Base-by-base conservation (phyloP, 64 coral and sea anemone genomes). In the Montipora capricornis region DNA sequence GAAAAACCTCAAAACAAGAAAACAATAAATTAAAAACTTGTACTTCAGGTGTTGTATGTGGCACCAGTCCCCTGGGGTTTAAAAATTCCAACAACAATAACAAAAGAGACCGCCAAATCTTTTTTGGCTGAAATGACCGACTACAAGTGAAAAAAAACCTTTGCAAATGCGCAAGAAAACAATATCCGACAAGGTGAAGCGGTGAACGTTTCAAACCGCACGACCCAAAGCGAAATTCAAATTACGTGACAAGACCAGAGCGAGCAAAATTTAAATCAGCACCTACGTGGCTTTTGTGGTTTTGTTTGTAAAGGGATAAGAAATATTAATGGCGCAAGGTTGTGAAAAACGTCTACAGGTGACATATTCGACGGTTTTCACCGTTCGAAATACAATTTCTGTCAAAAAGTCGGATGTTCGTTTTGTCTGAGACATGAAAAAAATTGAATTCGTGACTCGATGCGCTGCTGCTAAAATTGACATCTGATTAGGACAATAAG, bases 241-340 rank as follows among this genome's bases (percentile, higher is more conserved):
- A 86, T 86, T 86, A 86, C 82, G 82, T 86, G 82, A 86, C 64
- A 86, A 8, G 6, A 47, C 66, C 15, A n/a, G 5, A 49, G 37
- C 82, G 50, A n/a, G 82, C 62, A 73, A 57, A 71, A 68, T 68
- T 86, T 51, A 47, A 70, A 86, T 86, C 61, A 64, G 8, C 82
- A 71, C 37, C 62, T 86, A 73, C 82, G 82, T 86, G 82, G 62
- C 82, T 50, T 49, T 86, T 86, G 82, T 86, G 82, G 82, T 86
- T 84, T 86, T 86, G 82, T 71, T 86, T 86, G 66, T 70, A 44
- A 71, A 73, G 82, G 71, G 82, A 85, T 86, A 64, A 50, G 67
- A 82, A 86, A 69, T 86, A 86, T 86, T 86, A 86, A 86, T 86
- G 82, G 66, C 7, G 47, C 6, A 73, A 86, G 60, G 19, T 86